Evolutionary conservation across 2,113 vertebrate genomes (phyloP).

Genomic region (Turnix velox): DNA sequence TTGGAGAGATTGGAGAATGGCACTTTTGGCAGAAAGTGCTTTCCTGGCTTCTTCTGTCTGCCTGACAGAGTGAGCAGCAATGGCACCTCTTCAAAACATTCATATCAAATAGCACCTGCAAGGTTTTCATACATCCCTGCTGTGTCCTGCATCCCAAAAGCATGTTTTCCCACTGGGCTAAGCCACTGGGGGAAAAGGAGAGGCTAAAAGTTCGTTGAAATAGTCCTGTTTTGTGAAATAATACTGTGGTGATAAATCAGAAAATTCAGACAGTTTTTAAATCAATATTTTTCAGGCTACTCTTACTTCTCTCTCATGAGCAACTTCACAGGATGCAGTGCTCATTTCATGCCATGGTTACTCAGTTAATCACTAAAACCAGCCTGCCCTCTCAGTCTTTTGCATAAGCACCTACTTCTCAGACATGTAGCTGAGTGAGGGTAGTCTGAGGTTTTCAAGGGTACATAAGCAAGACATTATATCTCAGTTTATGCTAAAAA

Average conservation of each 20-base stretch:
- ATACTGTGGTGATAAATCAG: background rate
- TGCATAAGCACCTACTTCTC: background rate
- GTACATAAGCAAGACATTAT: background rate
- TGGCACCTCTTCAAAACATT: background rate
- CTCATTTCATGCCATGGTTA: background rate
- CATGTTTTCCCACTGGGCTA: background rate
- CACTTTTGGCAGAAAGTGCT: background rate
- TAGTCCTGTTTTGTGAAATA: background rate
- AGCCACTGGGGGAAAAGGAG: background rate
- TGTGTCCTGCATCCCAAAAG: background rate
- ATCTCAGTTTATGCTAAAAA: background rate
- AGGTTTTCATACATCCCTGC: background rate
- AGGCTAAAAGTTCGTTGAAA: background rate
- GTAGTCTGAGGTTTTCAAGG: background rate
- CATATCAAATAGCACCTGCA: background rate
- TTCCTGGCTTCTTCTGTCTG: background rate
- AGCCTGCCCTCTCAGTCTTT: background rate
- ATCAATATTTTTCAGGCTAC: background rate
- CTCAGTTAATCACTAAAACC: background rate
- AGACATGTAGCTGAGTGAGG: background rate
- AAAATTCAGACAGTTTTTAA: background rate
- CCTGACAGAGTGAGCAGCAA: background rate
- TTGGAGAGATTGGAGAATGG: background rate
- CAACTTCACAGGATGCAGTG: background rate
- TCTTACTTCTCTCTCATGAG: background rate